phyloP scores from a whole-genome alignment of 2,888 invertebrate species.

The Gasteruption jaculator region DNA sequence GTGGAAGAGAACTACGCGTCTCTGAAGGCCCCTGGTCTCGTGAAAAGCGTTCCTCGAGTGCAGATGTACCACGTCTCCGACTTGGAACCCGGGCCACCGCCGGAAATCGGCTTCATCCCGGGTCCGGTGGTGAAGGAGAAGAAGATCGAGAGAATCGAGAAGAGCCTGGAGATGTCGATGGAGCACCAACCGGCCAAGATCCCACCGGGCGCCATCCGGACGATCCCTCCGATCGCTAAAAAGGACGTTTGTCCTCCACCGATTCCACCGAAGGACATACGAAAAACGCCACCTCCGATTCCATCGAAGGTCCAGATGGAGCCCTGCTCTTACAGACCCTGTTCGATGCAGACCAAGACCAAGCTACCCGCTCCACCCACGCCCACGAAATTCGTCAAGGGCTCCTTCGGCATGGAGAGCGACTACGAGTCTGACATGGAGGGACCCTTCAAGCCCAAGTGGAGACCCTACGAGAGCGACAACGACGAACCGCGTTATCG shows the following conservation, averaged over 20 bases:
- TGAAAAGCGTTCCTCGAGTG: slow-evolving; percentile 44
- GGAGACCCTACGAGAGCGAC: slow-evolving; percentile 63
- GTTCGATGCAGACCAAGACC: slow-evolving; percentile 47
- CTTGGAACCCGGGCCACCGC: slow-evolving; percentile 65
- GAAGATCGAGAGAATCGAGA: slow-evolving; percentile 55
- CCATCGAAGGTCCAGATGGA: slow-evolving; percentile 41
- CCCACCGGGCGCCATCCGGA: slow-evolving; percentile 56
- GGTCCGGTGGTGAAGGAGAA: slow-evolving; percentile 55
- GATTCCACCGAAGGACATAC: slow-evolving; percentile 48
- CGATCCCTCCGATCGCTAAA: slow-evolving; percentile 52
- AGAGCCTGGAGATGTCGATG: slow-evolving; percentile 55
- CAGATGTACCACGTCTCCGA: slow-evolving; percentile 29
- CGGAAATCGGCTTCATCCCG: slow-evolving; percentile 64
- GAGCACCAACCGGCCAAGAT: slow-evolving; percentile 55
- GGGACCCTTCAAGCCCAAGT: slow-evolving; percentile 52
- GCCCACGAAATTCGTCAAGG: slow-evolving; percentile 58
- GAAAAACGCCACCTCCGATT: slow-evolving; percentile 48
- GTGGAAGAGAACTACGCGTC: slow-evolving; percentile 50
- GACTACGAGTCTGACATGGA: slow-evolving; percentile 68
- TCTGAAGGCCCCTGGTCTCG: slow-evolving; percentile 54
- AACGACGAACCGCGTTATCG: slow-evolving; percentile 60
- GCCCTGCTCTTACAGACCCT: slow-evolving; percentile 51
- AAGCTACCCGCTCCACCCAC: slow-evolving; percentile 56
- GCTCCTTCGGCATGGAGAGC: slow-evolving; percentile 56
- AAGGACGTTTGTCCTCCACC: slow-evolving; percentile 45